Evolutionary conservation across 2,888 invertebrate species (phyloP).

Genomic region (Abscondita cerata): DNA sequence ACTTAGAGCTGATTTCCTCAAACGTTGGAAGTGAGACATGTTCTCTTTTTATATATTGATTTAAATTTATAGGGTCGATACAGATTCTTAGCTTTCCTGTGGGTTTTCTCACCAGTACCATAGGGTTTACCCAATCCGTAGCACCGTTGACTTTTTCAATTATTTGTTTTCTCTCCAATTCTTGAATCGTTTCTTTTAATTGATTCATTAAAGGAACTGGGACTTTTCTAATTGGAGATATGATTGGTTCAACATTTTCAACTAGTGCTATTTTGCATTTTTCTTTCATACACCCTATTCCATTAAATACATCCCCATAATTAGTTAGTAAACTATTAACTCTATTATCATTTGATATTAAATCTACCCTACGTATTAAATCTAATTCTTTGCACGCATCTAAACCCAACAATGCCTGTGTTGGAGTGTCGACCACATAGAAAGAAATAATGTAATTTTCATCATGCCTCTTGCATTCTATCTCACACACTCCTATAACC

Average conservation of each 20-base stretch:
- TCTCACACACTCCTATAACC: too few species aligned
- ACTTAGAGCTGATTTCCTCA: not conserved
- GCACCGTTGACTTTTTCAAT: conserved; percentile 27
- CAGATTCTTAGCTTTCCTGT: conserved; percentile 32
- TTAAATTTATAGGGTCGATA: conserved; percentile 35
- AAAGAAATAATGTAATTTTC: too few species aligned
- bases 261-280: conserved; percentile 24
- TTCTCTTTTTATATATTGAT: conserved; percentile 21
- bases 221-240: conserved; percentile 29
- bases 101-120: conserved; percentile 34
- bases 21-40: not conserved
- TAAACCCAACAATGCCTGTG: too few species aligned
- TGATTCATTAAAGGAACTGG: conserved; percentile 22
- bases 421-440: too few species aligned
- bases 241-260: conserved; percentile 20
- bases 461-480: too few species aligned
- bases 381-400: too few species aligned
- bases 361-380: too few species aligned
- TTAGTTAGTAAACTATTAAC: not conserved
- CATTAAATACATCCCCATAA: not conserved
- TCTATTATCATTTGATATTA: too few species aligned
- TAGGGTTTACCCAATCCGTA: conserved; percentile 36
- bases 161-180: conserved; percentile 27
- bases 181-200: conserved; percentile 31
- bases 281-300: conserved; percentile 1